Evolutionary conservation across 1,140 invertebrate species (phyloP), one percentile per base, ranked within the genome.

Genomic region (Orius insidiosus): DNA sequence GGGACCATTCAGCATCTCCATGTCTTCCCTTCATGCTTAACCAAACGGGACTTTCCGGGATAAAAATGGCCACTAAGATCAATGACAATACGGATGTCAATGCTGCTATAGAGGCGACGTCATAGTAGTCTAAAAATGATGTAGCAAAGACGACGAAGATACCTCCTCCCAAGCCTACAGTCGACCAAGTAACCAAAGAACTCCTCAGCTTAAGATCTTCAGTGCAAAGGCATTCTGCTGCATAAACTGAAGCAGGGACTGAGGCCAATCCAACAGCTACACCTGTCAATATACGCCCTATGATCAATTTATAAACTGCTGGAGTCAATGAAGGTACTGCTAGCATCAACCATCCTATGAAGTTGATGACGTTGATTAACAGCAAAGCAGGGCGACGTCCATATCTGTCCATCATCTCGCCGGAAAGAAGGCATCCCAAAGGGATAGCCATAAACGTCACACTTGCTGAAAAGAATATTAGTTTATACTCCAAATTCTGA

Each of bases 341-440:
- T 11, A 76, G 66, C 4, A 67, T 41, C 1, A 68, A 35, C 70
- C 72, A 77, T 5, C 73, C 72, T 7, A 65, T 35, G 5, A 74
- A 50, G 38, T 66, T 71, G 8, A 72, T 63, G 7, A 70, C 16
- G 9, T 67, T 66, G 13, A 69, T 59, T 2, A 65, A 52, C 7
- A 69, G 55, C 10, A 78, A 56, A 1, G 70, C 62, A 60, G 55
- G 37, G 59, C 71, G 76, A 10, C 78, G 57, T 1, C 79, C 79
- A 55, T 69, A 69, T 57, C 63, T 67, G 54, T 81, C 76, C 61
- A 78, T 72, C 13, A 74, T n/a, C 38, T 67, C 70, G 2, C 73
- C 67, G 11, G 64, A 60, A 10, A 68, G 42, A 0, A 71, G 47
- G 0, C 68, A 66, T 16, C 71, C 71, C 31, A 72, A 46, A 2